Evolutionary conservation across 2,888 invertebrate genomes (phyloP).

Genomic region (Drepanosiphum platanoidis): DNA sequence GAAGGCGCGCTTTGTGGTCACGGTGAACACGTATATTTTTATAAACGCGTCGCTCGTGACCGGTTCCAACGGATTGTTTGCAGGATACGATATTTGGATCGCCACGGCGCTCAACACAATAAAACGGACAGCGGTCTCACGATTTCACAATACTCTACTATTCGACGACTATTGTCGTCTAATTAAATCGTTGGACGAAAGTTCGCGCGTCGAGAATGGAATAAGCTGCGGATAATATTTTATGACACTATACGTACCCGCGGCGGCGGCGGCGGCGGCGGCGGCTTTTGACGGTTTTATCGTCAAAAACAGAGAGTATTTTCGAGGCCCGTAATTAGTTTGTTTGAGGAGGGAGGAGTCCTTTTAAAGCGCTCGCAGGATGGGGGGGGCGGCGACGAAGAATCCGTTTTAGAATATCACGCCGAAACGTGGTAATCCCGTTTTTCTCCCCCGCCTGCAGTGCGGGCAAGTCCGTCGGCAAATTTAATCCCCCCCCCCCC

Average conservation of each 20-base stretch:
- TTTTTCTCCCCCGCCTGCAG: not conserved
- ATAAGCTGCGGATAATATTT: conserved; percentile 27
- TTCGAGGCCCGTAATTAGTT: conserved; percentile 42
- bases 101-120: not conserved
- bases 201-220: conserved; percentile 12
- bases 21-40: conserved; percentile 35
- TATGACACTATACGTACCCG: not conserved
- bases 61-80: conserved; percentile 21
- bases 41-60: conserved; percentile 34
- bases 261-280: not conserved
- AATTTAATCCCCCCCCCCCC: conserved; percentile 53
- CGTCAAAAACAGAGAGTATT: conserved; percentile 33
- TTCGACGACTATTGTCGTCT: not conserved
- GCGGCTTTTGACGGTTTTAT: conserved; percentile 58
- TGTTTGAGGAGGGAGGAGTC: not conserved
- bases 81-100: conserved; percentile 31
- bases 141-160: not conserved
- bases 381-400: too few relatives aligned
- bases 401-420: conserved; percentile 51
- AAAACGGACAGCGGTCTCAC: not conserved
- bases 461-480: conserved; percentile 39
- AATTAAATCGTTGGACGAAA: not conserved
- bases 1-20: not conserved
- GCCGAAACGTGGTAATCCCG: conserved; percentile 45
- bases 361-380: not conserved